phyloP scores from a whole-genome alignment of 2,113 vertebrate genomes.

The Monopterus albus region DNA sequence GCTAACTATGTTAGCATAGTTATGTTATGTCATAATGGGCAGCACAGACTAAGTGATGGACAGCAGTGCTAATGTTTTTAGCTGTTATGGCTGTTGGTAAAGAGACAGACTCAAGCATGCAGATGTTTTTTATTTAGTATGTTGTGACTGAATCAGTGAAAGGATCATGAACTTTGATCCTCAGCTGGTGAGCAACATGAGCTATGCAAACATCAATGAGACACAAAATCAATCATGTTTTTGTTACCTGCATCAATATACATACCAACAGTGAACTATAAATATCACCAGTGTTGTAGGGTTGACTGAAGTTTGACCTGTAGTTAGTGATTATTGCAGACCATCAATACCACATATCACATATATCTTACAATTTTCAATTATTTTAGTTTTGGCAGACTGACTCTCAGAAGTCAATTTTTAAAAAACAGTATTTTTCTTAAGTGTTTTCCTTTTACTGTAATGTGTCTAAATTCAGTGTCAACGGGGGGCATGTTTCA shows the following conservation, averaged over 20 bases:
- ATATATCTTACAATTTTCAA: not conserved
- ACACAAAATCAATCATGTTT: constrained; percentile 35
- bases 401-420: no score
- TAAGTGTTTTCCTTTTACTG: no score
- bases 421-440: no score
- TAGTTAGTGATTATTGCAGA: constrained; percentile 27
- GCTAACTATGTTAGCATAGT: constrained; percentile 29
- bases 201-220: not conserved
- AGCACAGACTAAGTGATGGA: not conserved
- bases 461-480: no score
- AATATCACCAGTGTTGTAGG: constrained; percentile 23
- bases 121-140: constrained; percentile 6
- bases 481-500: no score
- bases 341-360: constrained; percentile 26
- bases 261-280: constrained; percentile 13
- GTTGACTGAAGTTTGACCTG: constrained; percentile 40
- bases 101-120: constrained; percentile 14
- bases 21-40: not conserved
- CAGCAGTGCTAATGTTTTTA: not conserved
- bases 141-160: not conserved
- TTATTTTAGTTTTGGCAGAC: no score
- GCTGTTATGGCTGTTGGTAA: not conserved
- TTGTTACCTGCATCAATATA: constrained; percentile 30
- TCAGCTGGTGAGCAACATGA: not conserved
- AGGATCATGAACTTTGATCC: constrained; percentile 21